These are phyloP conservation scores for Oppia nitens DNA, from an alignment of 1,140 invertebrate genomes.

Conservation along the genomic window DNA sequence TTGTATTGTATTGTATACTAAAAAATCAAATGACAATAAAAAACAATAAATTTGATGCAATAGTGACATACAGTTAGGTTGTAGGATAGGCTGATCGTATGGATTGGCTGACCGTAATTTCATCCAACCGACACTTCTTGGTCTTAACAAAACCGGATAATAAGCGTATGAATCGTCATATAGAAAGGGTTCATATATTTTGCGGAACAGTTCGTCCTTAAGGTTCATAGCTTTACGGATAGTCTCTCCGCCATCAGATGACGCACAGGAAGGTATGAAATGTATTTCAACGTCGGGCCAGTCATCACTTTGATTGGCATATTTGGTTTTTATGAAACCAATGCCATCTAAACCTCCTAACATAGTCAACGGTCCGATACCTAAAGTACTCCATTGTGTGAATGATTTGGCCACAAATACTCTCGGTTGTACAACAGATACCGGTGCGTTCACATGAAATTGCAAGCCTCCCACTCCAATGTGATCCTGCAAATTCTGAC, in stretches of 20 bases:
- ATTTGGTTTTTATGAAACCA: constrained; percentile 65
- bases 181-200: constrained; percentile 18
- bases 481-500: constrained; percentile 66
- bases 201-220: constrained; percentile 14
- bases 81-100: constrained; percentile 74
- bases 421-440: constrained; percentile 21
- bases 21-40: no score
- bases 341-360: constrained; percentile 45
- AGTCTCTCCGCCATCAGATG: constrained; percentile 54
- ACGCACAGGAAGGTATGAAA: constrained; percentile 73
- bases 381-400: constrained; percentile 19
- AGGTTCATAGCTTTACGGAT: constrained; percentile 18
- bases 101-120: constrained; percentile 62
- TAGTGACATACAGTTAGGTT: constrained; percentile 67
- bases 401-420: constrained; percentile 41
- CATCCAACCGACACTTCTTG: constrained; percentile 47
- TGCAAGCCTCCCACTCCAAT: constrained; percentile 55
- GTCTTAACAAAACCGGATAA: constrained; percentile 59
- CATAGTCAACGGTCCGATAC: constrained; percentile 21
- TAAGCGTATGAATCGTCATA: constrained; percentile 57
- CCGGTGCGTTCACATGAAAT: constrained; percentile 19
- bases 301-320: constrained; percentile 58
- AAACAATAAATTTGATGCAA: no score
- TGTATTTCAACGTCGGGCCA: constrained; percentile 83
- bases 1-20: no score